Evolutionary conservation across 2,113 vertebrate genomes (phyloP).

Genomic region (Anthoscopus minutus): DNA sequence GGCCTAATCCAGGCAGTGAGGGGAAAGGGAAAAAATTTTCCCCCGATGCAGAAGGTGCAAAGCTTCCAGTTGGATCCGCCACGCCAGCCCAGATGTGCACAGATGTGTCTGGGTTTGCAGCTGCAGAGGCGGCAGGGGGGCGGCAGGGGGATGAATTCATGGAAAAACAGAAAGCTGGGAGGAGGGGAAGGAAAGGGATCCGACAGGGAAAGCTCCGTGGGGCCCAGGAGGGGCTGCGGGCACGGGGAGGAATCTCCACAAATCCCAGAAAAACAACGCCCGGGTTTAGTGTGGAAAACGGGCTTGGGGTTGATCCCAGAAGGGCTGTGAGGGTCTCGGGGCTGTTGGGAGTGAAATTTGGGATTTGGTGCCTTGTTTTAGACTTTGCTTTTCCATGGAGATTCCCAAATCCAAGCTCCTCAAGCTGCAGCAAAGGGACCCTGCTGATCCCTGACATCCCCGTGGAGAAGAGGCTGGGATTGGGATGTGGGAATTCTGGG

Average conservation of each 20-base stretch:
- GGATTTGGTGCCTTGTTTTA: neutral
- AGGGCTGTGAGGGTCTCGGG: fast-evolving
- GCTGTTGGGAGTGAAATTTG: neutral
- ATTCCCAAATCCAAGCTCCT: neutral
- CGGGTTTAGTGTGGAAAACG: fast-evolving
- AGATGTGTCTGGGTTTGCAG: neutral
- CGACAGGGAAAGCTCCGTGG: neutral
- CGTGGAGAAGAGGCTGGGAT: fast-evolving
- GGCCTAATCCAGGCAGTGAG: neutral
- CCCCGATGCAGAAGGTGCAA: neutral
- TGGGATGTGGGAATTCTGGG: neutral
- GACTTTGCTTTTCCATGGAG: fast-evolving
- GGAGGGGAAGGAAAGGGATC: neutral
- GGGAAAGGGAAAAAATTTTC: fast-evolving
- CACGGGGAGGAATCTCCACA: fast-evolving
- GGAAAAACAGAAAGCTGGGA: neutral
- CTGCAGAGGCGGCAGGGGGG: neutral
- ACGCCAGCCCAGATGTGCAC: neutral
- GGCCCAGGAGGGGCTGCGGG: fast-evolving
- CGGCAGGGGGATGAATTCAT: neutral
- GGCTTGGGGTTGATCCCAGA: fast-evolving
- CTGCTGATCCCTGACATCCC: fast-evolving
- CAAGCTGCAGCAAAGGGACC: fast-evolving
- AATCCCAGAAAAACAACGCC: fast-evolving
- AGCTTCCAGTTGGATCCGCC: neutral